Conservation (phyloP, 30 jellyfish, hydroid and myxozoan genomes). For the Hydractinia symbiolongicarpus region DNA sequence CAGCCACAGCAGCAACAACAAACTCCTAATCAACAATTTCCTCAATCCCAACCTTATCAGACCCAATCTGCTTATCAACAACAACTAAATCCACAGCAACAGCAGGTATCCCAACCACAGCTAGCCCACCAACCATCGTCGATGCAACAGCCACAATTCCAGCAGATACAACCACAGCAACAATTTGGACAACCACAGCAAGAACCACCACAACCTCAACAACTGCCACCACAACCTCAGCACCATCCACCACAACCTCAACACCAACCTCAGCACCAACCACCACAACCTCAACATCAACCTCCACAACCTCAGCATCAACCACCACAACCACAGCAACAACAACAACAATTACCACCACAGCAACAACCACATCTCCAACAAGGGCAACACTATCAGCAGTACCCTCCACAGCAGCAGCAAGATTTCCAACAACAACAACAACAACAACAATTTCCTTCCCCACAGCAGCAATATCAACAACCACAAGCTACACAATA, state of each 20-base stretch:
- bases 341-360: constrained; percentile 9
- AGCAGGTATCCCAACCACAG: constrained; percentile 5
- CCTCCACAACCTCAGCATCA: constrained; percentile 27
- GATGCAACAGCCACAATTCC: constrained; percentile 28
- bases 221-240: constrained; percentile 8
- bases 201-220: constrained; percentile 6
- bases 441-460: constrained; percentile 25
- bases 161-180: constrained; percentile 44
- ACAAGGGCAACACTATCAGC: constrained; percentile 15
- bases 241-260: constrained; percentile 27
- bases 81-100: constrained; percentile 23
- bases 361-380: constrained; percentile 37
- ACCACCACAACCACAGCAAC: constrained; percentile 29
- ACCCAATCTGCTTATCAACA: constrained; percentile 3
- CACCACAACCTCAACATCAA: constrained; percentile 28
- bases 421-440: constrained; percentile 23
- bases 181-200: constrained; percentile 25
- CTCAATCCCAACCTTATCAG: constrained; percentile 10
- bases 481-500: constrained; percentile 5
- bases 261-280: constrained; percentile 20
- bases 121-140: constrained; percentile 1
- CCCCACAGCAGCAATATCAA: constrained; percentile 23
- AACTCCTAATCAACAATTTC: constrained; percentile 4
- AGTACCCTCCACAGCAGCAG: constrained; percentile 19
- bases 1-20: constrained; percentile 41